Evolutionary conservation across 2,797 vertebrate genomes (phyloP), one percentile per base, ranked within the genome.

Genomic region (Urocyon cinereoargenteus): DNA sequence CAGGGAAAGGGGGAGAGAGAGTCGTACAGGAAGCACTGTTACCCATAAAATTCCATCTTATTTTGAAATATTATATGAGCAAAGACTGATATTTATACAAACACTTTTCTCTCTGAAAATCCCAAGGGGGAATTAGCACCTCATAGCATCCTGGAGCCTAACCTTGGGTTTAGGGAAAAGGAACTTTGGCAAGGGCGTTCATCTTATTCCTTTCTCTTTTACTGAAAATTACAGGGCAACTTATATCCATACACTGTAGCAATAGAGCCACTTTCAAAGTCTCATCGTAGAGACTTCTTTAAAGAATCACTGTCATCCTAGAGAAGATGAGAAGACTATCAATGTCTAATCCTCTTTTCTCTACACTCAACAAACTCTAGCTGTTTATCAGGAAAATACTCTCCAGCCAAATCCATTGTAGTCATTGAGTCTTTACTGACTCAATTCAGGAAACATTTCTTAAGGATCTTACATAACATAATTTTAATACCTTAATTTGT

Each of bases 321-420:
- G 57, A 75, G 61, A 59, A 78, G 45, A 81, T 24, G 51, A n/a
- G 36, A 49, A 81, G 49, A 57, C 78, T 64, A 40, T 91, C 73
- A 36, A 31, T 70, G 79, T 75, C 78, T 73, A 93, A 91, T 77
- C 62, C 78, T 73, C 62, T 79, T 45, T 96, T 78, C 68, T 86
- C 40, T 49, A 5, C 18, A 13, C 68, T 91, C 72, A 86, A 78
- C 55, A 78, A 88, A 75, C 73, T 51, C 64, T 11, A 61, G 45
- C 53, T 88, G 5, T 88, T 81, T 88, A 94, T 94, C 82, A 91
- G 73, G 72, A 82, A 88, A 49, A 55, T 66, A 49, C 59, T 89
- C 55, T 77, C 26, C 18, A 14, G 55, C 68, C 73, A 86, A 66
- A 72, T 59, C 36, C 72, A 55, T 51, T 70, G n/a, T 15, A 73